These are phyloP conservation scores for Netelia fuscicornis DNA, from an alignment of 2,888 invertebrate species.

Conservation along the genomic window DNA sequence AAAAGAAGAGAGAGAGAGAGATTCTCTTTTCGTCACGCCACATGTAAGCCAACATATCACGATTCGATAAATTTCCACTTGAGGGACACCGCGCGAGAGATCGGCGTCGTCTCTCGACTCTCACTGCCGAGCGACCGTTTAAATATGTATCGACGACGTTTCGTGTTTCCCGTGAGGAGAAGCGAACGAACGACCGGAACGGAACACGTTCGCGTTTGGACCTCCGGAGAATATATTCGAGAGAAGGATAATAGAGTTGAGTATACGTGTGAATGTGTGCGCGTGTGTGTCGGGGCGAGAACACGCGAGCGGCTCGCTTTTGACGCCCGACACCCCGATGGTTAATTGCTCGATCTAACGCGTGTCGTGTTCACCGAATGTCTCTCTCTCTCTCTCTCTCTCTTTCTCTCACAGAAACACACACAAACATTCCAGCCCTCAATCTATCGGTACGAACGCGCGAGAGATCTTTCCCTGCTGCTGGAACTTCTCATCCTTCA, in stretches of 20 bases:
- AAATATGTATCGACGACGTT: slow-evolving; percentile 71
- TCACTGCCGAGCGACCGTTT: slow-evolving; percentile 35
- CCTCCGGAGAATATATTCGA: slow-evolving; percentile 12
- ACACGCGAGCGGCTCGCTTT: slow-evolving; percentile 44
- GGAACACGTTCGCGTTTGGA: slow-evolving; percentile 45
- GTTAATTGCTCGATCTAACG: slow-evolving; percentile 66
- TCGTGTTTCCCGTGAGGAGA: slow-evolving; percentile 42
- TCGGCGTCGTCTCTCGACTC: slow-evolving; percentile 13
- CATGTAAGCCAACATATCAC: slow-evolving; percentile 39
- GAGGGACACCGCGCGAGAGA: slow-evolving; percentile 53
- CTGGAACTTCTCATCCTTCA: slow-evolving; percentile 63
- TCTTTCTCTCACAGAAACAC: background rate
- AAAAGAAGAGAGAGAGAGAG: background rate
- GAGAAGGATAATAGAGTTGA: background rate
- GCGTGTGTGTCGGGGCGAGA: background rate
- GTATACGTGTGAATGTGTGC: background rate
- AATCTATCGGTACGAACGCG: slow-evolving; percentile 21
- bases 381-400: background rate
- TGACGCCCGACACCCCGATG: slow-evolving; percentile 67
- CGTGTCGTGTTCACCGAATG: slow-evolving; percentile 57
- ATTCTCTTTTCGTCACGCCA: slow-evolving; percentile 61
- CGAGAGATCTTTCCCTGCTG: slow-evolving; percentile 47
- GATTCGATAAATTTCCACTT: slow-evolving; percentile 67
- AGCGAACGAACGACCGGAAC: slow-evolving; percentile 32
- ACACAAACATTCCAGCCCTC: background rate